These are phyloP conservation scores for Artemia franciscana DNA, from an alignment of 1,140 invertebrate genomes.

Conservation along the genomic window DNA sequence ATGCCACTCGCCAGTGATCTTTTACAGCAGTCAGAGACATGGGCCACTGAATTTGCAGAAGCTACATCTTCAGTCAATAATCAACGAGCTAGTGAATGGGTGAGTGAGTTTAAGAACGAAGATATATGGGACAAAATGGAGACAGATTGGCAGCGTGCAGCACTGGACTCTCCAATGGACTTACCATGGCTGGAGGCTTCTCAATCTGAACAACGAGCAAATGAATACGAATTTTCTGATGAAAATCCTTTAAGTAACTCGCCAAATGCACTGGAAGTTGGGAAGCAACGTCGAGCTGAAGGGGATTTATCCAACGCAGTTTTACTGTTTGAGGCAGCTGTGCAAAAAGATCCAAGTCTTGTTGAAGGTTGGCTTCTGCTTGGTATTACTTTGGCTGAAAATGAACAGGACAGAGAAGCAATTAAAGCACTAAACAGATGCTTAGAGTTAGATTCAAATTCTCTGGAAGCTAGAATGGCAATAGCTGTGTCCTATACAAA, in stretches of 20 bases:
- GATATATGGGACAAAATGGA: constrained; percentile 8
- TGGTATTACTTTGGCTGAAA: constrained; percentile 77
- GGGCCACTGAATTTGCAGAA: not conserved
- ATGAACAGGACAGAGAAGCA: constrained; percentile 63
- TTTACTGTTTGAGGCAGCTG: constrained; percentile 85
- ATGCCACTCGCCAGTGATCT: not conserved
- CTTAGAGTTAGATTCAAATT: constrained; percentile 50
- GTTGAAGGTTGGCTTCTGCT: constrained; percentile 55
- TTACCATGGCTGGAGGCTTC: constrained; percentile 2
- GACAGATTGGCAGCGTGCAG: constrained; percentile 4
- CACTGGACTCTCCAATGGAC: not conserved
- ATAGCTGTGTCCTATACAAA: constrained; percentile 88
- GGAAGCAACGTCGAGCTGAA: constrained; percentile 47
- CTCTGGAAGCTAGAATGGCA: constrained; percentile 61
- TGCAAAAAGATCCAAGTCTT: constrained; percentile 55
- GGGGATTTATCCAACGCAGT: constrained; percentile 88
- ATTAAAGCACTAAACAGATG: constrained; percentile 73
- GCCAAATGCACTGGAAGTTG: constrained; percentile 60
- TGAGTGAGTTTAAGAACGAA: not conserved
- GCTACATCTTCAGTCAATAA: not conserved
- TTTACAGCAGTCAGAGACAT: not conserved
- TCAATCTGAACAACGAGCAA: not conserved
- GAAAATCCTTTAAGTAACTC: constrained; percentile 65
- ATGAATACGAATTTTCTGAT: constrained; percentile 53
- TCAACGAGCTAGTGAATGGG: not conserved